Evolutionary conservation across 2,113 vertebrate species (phyloP).

Genomic region (Oophaga pumilio): DNA sequence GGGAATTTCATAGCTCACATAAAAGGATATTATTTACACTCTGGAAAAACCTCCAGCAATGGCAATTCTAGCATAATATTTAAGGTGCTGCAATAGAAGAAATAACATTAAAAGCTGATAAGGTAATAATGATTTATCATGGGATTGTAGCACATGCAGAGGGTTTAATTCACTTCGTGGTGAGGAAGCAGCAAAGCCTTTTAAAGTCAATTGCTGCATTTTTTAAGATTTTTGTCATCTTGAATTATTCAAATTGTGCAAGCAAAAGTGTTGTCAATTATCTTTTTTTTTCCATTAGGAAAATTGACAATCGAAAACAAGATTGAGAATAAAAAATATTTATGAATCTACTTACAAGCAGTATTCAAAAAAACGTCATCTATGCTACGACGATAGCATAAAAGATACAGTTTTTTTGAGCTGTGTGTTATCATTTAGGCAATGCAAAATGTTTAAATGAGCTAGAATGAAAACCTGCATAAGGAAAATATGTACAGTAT

Average conservation of each 20-base stretch:
- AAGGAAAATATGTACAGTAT: not conserved
- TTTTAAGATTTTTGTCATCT: slow-evolving; percentile 17
- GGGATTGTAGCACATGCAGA: not conserved
- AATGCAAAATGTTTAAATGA: not conserved
- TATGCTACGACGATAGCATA: not conserved
- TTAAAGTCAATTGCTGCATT: slow-evolving; percentile 29
- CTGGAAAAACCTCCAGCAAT: slow-evolving; percentile 52
- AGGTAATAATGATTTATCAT: slow-evolving; percentile 54
- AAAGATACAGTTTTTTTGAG: not conserved
- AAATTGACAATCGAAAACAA: not conserved
- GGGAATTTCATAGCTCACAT: slow-evolving; percentile 61
- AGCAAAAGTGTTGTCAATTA: not conserved
- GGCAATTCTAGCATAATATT: slow-evolving; percentile 54
- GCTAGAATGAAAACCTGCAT: not conserved
- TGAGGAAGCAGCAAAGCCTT: not conserved
- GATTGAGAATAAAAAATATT: not conserved
- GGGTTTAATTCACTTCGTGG: slow-evolving; percentile 17
- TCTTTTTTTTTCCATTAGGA: not conserved
- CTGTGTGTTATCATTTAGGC: not conserved
- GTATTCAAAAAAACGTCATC: not conserved
- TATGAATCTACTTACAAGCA: not conserved
- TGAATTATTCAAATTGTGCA: not conserved
- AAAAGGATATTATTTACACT: slow-evolving; percentile 60
- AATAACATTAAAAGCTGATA: slow-evolving; percentile 63
- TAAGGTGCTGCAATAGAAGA: slow-evolving; percentile 59